Evolutionary conservation across 2,113 vertebrate species (phyloP), one percentile per base, ranked within the genome.

Genomic region (Chitala chitala): DNA sequence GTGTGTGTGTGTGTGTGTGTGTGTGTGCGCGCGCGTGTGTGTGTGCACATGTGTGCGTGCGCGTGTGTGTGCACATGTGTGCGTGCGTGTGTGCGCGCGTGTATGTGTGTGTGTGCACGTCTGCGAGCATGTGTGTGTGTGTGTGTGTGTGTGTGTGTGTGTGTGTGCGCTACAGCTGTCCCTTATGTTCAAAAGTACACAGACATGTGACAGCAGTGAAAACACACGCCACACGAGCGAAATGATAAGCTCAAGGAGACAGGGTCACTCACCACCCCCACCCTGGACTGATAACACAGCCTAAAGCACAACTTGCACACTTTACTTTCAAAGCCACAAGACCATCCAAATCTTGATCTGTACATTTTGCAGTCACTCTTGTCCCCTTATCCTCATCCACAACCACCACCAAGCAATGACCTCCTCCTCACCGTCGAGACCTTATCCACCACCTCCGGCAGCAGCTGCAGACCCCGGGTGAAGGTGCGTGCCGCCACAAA

Each of bases 401-500:
- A 1, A n/a, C 7, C 10, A 10, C n/a, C 44, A 31, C 4, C 3
- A 38, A 42, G 20, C n/a, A 15, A n/a, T 40, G 7, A 20, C 20
- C 10, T 29, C n/a, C 22, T 13, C 46, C 80, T 94, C 91, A 99
- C 97, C 95, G 95, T 99, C 58, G 96, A 94, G 26, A 99, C 96
- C 78, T 94, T 91, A 86, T 95, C 97, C 50, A 94, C 96, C 51
- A 98, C 96, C 81, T 99, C 96, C 78, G 96, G 90, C 65, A 95
- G 95, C 80, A 99, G 94, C 33, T 95, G 96, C 78, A 99, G 92
- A 31, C 96, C 97, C 84, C 98, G 97, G 77, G 98, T 95, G 79
- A 99, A 98, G 1, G 97, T 98, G 38, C 97, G 88, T 1, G 97
- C 96, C 0, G 95, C 96, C 24, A 98, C 94, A 84, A 99, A 95